phyloP scores from a whole-genome alignment of 35 echinoderm and acorn worm genomes.

The Patiria miniata region DNA sequence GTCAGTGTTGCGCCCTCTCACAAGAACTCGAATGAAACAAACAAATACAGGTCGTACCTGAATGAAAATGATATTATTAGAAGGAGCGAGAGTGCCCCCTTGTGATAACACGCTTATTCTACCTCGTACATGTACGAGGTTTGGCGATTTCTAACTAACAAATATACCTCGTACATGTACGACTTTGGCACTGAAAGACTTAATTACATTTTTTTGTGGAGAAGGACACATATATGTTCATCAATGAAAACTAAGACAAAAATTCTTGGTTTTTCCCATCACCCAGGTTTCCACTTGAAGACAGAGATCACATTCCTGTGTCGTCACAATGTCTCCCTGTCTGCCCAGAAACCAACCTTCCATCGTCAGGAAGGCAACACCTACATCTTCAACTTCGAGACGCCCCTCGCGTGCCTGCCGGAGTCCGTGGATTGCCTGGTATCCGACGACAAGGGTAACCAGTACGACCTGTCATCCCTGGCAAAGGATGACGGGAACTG shows the following conservation, averaged over 20 bases:
- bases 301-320: slow-evolving; percentile 88
- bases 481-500: slow-evolving; percentile 88
- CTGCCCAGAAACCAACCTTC: slow-evolving; percentile 42
- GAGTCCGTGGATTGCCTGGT: slow-evolving; percentile 96
- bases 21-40: too few species aligned
- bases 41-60: too few species aligned
- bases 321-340: slow-evolving; percentile 58
- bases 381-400: slow-evolving; percentile 88
- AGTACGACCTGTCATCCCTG: slow-evolving; percentile 94
- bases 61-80: too few species aligned
- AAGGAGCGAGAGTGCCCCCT: too few species aligned
- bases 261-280: background rate
- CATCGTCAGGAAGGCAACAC: slow-evolving; percentile 49
- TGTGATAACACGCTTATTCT: too few species aligned
- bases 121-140: too few species aligned
- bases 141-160: too few species aligned
- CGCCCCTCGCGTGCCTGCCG: slow-evolving; percentile 77
- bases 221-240: too few species aligned
- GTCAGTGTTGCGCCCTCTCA: too few species aligned
- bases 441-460: slow-evolving; percentile 73
- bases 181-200: too few species aligned
- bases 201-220: too few species aligned
- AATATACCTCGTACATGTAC: too few species aligned
- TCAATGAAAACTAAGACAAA: background rate
- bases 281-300: background rate